Evolutionary conservation across 1,140 invertebrate species (phyloP), one percentile per base, ranked within the genome.

Genomic region (Anoplophora glabripennis): DNA sequence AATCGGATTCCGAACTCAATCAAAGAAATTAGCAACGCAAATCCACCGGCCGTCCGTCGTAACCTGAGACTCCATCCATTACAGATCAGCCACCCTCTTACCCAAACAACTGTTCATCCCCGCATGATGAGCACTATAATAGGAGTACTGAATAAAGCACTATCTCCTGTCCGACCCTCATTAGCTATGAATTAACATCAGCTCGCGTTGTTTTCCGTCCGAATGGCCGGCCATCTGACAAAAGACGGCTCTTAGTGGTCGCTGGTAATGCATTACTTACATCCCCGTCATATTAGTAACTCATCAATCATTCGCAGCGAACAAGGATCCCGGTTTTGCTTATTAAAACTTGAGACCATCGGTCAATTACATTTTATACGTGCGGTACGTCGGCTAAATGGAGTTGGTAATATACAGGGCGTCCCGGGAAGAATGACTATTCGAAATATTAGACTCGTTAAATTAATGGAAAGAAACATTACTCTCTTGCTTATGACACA

Each of bases 111-210:
- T 28, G 21, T 28, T 28, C 21, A 28, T 28, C 21, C 21, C 21
- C 21, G 21, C 21, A 28, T 28, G 21, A 28, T 28, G 21, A 28
- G 21, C 21, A 28, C 21, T 28, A 28, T 28, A 28, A 28, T 28
- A 28, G 21, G 21, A 28, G 21, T 28, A 28, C 21, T 28, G 21
- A 28, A 28, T 28, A 28, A 28, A 28, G 42, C 12, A 45, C 21
- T 18, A 45, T 45, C 42, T 45, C 21, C 21, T 45, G 42, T 45
- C 42, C 21, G 17, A 45, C 42, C 42, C 42, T 45, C 42, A 45
- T 45, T 45, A 45, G 14, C 15, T 10, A 45, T 18, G 12, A 45
- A 45, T 17, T 45, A 17, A 45, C 15, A 45, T 45, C 17, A 45
- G 17, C 15, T 14, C 21, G 11, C 38, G 11, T n/a, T 40, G 14